Conservation (phyloP, 1,140 invertebrate species). For the Brachionus rubens region DNA sequence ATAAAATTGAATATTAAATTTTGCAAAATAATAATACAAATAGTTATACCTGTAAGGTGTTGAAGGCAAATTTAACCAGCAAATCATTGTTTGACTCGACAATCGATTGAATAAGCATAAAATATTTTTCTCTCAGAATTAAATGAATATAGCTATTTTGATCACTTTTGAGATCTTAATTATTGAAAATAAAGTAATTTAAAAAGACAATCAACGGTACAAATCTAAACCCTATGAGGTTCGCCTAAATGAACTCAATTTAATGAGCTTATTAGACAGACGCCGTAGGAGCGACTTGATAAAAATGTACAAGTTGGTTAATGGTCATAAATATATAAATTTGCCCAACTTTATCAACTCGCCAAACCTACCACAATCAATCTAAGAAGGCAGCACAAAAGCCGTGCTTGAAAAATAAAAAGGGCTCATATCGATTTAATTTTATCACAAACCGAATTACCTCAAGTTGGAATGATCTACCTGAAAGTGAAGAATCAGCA, state of each 20-base stretch:
- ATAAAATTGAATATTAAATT: neutral
- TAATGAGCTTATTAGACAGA: no score
- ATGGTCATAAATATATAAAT: no score
- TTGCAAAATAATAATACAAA: neutral
- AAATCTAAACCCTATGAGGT: no score
- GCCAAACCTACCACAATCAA: no score
- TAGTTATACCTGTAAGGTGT: neutral
- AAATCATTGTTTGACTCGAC: slow-evolving; percentile 18
- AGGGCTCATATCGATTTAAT: neutral
- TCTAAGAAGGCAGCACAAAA: no score
- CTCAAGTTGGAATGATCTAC: neutral
- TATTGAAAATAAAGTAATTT: neutral
- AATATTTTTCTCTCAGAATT: slow-evolving; percentile 18
- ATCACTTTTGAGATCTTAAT: neutral
- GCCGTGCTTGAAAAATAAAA: no score
- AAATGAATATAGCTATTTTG: neutral
- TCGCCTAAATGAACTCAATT: no score
- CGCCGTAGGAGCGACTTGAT: no score
- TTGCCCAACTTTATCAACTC: no score
- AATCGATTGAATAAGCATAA: neutral
- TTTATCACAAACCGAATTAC: neutral
- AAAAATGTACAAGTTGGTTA: no score
- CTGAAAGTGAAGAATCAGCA: neutral
- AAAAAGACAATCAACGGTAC: neutral
- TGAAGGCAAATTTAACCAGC: slow-evolving; percentile 12